Percentiles rank a stretch among this genome's conserved stretches.
Conservation (phyloP, 2,888 invertebrate genomes). For the Patella ulyssiponensis region DNA sequence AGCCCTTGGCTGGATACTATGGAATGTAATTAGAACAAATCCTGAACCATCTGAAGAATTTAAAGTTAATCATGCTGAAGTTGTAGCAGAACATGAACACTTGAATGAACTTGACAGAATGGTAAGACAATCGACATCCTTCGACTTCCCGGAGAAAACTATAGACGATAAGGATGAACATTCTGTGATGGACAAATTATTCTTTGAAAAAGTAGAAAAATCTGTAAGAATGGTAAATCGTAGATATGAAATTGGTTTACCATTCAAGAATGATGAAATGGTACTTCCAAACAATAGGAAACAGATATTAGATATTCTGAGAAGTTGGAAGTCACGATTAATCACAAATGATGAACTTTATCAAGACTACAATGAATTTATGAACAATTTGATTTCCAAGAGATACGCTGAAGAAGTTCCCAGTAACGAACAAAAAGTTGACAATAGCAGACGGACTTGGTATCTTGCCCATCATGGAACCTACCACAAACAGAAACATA, state of each 20-base stretch:
- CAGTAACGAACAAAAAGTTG: not conserved
- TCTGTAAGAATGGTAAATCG: no score
- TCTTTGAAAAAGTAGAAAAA: no score
- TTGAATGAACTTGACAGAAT: not conserved
- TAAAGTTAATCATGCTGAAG: slow-evolving; percentile 5
- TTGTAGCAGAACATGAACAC: slow-evolving; percentile 84
- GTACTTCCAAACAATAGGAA: no score
- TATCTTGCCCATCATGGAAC: slow-evolving; percentile 26
- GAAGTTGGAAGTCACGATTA: slow-evolving; percentile 22
- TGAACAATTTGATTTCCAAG: slow-evolving; percentile 26
- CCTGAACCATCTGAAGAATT: not conserved
- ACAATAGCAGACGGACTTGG: slow-evolving; percentile 10
- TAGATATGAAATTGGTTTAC: no score
- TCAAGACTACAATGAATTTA: slow-evolving; percentile 17
- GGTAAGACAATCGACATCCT: no score
- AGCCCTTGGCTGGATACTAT: slow-evolving; percentile 27
- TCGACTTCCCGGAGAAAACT: no score
- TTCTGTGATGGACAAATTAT: no score
- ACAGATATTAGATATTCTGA: slow-evolving; percentile 8
- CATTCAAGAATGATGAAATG: no score
- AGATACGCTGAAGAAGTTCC: slow-evolving; percentile 28
- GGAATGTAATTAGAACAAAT: slow-evolving; percentile 17
- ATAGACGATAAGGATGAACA: no score
- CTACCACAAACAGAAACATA: slow-evolving; percentile 11
- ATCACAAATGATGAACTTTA: slow-evolving; percentile 16